phyloP scores from a whole-genome alignment of 2,113 vertebrate genomes.

The Pomatostomus ruficeps region DNA sequence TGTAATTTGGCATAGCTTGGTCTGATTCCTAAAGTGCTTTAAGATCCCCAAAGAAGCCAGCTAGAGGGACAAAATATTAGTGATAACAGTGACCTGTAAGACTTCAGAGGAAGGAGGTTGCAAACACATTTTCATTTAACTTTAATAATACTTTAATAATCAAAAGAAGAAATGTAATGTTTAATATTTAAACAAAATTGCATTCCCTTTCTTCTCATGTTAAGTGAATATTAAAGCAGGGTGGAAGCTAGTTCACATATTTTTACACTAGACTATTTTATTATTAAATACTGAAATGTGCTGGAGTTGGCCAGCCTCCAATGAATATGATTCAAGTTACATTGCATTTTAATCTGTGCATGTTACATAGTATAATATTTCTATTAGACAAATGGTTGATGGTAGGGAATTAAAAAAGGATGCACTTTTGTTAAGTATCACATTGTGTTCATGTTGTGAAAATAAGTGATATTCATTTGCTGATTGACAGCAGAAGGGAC shows the following conservation, averaged over 20 bases:
- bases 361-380: slow-evolving; percentile 64
- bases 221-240: slow-evolving; percentile 68
- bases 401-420: slow-evolving; percentile 31
- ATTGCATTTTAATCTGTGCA: slow-evolving; percentile 69
- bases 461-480: background rate
- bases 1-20: background rate
- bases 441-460: background rate
- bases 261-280: slow-evolving; percentile 68
- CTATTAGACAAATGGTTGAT: slow-evolving; percentile 53
- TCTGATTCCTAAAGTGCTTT: background rate
- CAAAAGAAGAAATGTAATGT: slow-evolving; percentile 60
- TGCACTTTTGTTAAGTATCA: slow-evolving; percentile 44
- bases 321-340: slow-evolving; percentile 61
- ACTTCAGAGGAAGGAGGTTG: background rate
- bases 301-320: slow-evolving; percentile 63
- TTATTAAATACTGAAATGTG: slow-evolving; percentile 69
- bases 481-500: background rate
- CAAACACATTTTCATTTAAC: slow-evolving; percentile 50
- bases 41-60: background rate
- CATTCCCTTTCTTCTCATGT: slow-evolving; percentile 60
- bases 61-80: background rate
- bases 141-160: slow-evolving; percentile 64
- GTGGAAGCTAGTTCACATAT: slow-evolving; percentile 67
- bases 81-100: background rate
- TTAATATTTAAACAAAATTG: slow-evolving; percentile 67